Evolutionary conservation across 2,888 invertebrate species (phyloP), one percentile per base, ranked within the genome.

Genomic region (Camptogramma bilineatum): DNA sequence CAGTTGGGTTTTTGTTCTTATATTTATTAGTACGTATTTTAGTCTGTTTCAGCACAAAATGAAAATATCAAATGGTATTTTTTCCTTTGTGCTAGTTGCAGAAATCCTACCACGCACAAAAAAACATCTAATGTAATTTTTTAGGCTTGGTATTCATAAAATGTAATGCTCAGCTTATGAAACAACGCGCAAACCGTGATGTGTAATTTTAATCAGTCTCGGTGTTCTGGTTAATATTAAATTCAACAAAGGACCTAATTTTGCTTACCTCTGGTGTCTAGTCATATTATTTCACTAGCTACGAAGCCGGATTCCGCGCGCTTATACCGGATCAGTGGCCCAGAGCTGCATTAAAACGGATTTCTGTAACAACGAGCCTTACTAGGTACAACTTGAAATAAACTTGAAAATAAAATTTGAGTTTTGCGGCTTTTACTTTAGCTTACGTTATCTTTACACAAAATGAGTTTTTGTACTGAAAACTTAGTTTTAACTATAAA

Each of bases 301-400:
- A 61, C 53, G 31, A 66, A 80, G 77, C 80, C 75, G 78, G 75
- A 80, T 82, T 73, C 76, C 75, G 75, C 70, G 66, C 68, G 79
- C 81, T 85, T 84, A 83, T 83, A 78, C 75, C 66, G 82, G 84
- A 82, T 81, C 82, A 84, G 73, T 74, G 78, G 79, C 79, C 73
- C 76, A 73, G 76, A 73, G 77, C 68, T 74, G 83, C 74, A 80
- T 84, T 84, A 82, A 67, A 81, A 75, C 72, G 76, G 80, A 82
- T 84, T 79, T 75, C 73, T 69, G 64, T 65, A 73, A 79, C 77
- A 77, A 73, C 71, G 73, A 70, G 69, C 73, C 72, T 71, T 77
- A 28, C 74, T 79, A 75, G 73, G 28, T 79, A 77, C 79, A 80
- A 73, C 72, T 69, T 72, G 73, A 79, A 75, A 78, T 76, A 73